Percentiles rank a stretch among this genome's conserved stretches.
phyloP scores from a whole-genome alignment of 2,113 vertebrate species.

The Odobenus rosmarus region DNA sequence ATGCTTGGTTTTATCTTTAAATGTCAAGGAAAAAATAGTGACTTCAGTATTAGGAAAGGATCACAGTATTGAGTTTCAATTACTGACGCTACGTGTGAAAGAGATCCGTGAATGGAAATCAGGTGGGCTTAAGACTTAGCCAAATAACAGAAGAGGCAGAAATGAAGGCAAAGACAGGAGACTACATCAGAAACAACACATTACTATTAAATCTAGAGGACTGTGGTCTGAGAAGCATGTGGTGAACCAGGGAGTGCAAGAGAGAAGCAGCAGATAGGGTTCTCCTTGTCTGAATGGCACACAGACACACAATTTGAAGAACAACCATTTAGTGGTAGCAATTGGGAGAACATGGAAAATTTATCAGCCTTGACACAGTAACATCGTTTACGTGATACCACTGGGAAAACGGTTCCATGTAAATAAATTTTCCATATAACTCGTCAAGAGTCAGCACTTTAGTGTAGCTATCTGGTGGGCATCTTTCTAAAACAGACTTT shows the following conservation, averaged over 20 bases:
- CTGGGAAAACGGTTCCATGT: not conserved
- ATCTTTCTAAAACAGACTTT: not conserved
- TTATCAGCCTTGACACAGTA: not conserved
- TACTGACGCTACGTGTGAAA: not conserved
- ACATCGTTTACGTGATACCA: not conserved
- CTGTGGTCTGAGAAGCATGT: not conserved
- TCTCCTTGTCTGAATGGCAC: accelerated
- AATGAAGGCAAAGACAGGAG: not conserved
- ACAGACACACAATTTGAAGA: not conserved
- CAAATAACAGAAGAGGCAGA: too few species aligned
- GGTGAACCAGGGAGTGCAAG: accelerated
- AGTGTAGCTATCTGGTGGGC: not conserved
- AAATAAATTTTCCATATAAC: not conserved
- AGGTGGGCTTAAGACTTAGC: not conserved
- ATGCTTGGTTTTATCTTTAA: not conserved
- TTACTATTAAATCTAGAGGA: not conserved
- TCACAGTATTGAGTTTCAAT: not conserved
- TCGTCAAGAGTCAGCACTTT: not conserved
- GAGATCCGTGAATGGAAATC: not conserved
- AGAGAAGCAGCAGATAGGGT: not conserved
- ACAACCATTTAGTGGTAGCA: not conserved
- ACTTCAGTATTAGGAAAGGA: not conserved
- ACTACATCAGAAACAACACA: not conserved
- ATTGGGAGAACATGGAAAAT: not conserved
- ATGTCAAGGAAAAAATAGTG: not conserved